These are phyloP conservation scores for Tachina grossa DNA, from an alignment of 2,888 invertebrate genomes.

Conservation along the genomic window DNA sequence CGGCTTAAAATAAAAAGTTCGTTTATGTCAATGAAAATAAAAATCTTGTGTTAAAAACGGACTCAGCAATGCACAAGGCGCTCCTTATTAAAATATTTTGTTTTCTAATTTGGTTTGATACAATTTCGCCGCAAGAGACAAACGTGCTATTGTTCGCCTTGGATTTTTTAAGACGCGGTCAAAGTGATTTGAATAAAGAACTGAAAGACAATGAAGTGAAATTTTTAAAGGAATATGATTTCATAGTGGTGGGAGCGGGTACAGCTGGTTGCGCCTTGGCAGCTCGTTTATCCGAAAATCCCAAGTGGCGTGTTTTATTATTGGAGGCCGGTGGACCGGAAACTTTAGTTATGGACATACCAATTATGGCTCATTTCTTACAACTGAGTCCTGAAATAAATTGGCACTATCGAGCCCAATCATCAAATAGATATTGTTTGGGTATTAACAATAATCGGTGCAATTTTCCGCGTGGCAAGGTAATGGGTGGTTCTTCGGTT, in stretches of 20 bases:
- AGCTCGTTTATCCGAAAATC: slow-evolving; percentile 88
- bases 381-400: slow-evolving; percentile 87
- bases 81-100: background rate
- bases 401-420: slow-evolving; percentile 91
- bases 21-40: background rate
- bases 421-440: slow-evolving; percentile 87
- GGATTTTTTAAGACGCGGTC: slow-evolving; percentile 77
- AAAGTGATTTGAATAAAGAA: slow-evolving; percentile 76
- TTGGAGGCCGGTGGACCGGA: slow-evolving; percentile 89
- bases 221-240: slow-evolving; percentile 86
- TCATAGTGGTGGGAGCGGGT: slow-evolving; percentile 90
- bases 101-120: background rate
- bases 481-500: slow-evolving; percentile 91
- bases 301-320: slow-evolving; percentile 86
- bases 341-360: slow-evolving; percentile 88
- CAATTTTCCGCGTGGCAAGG: slow-evolving; percentile 91
- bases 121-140: slow-evolving; percentile 30
- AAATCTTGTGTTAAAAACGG: background rate
- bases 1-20: background rate
- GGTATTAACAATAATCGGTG: slow-evolving; percentile 89
- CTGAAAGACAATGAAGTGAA: slow-evolving; percentile 73
- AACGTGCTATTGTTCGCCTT: slow-evolving; percentile 71
- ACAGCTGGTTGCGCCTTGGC: slow-evolving; percentile 91
- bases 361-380: slow-evolving; percentile 87
- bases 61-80: background rate